These are phyloP conservation scores for Turritopsis dohrnii DNA, from an alignment of 30 jellyfish, hydroid and myxozoan species.

Conservation along the genomic window DNA sequence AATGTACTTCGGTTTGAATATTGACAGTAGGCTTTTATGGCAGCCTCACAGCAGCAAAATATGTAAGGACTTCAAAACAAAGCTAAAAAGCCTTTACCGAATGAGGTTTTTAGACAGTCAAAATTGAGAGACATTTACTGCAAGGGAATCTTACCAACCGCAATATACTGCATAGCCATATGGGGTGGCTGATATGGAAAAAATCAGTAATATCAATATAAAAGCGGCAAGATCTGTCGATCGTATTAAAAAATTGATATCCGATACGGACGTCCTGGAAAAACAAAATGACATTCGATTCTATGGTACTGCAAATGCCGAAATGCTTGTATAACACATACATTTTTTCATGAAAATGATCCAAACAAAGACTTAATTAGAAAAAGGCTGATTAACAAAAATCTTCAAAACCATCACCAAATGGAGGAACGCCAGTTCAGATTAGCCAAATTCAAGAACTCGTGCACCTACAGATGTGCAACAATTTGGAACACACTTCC, in stretches of 20 bases:
- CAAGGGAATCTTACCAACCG: background rate
- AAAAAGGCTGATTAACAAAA: background rate
- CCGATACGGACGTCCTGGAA: too few relatives aligned
- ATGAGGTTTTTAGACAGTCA: background rate
- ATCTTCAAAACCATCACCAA: background rate
- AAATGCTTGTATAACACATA: background rate
- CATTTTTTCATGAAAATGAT: background rate
- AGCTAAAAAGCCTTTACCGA: background rate
- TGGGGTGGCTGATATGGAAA: background rate
- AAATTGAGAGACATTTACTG: background rate
- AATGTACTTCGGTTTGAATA: background rate
- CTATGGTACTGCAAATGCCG: too few relatives aligned
- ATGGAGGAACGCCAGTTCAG: background rate
- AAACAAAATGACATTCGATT: too few relatives aligned
- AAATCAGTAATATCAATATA: too few relatives aligned
- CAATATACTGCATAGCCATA: too few relatives aligned
- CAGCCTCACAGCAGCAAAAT: background rate
- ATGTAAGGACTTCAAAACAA: background rate
- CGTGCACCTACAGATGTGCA: background rate
- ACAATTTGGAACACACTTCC: too few relatives aligned
- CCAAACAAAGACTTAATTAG: background rate
- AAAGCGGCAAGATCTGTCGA: background rate
- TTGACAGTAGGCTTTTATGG: background rate
- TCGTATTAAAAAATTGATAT: too few relatives aligned
- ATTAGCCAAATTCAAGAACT: background rate